Conservation (phyloP, 2,888 invertebrate species). For the Chrysina gloriosa region DNA sequence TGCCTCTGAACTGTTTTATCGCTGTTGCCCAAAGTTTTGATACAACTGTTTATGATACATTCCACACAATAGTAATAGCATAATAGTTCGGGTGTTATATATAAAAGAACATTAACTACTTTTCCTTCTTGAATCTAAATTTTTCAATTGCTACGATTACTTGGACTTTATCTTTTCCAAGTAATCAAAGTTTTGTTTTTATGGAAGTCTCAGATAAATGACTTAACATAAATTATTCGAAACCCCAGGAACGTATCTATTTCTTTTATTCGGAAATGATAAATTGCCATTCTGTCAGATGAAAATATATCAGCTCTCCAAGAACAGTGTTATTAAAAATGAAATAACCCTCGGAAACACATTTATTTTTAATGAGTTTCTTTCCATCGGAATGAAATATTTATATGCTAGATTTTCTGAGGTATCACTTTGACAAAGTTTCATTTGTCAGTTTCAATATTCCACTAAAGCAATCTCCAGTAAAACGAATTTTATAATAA, state of each 20-base stretch:
- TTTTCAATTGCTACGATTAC: no score
- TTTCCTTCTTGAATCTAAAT: background rate
- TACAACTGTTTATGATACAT: no score
- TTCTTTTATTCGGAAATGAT: slow-evolving; percentile 23
- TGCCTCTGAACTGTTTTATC: no score
- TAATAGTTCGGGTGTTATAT: no score
- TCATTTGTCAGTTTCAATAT: background rate
- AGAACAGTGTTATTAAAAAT: slow-evolving; percentile 25
- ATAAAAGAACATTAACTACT: no score
- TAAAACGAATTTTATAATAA: slow-evolving; percentile 2
- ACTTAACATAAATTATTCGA: slow-evolving; percentile 13
- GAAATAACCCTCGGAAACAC: slow-evolving; percentile 19
- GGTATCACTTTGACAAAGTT: background rate
- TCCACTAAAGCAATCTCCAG: background rate
- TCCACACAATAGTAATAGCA: no score
- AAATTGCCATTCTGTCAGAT: slow-evolving; percentile 28
- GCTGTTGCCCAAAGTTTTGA: no score
- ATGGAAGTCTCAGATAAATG: slow-evolving; percentile 3
- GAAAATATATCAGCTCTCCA: slow-evolving; percentile 21
- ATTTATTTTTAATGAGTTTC: slow-evolving; percentile 21
- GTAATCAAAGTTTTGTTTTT: slow-evolving; percentile 20
- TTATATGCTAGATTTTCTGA: slow-evolving; percentile 4
- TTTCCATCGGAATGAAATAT: slow-evolving; percentile 3
- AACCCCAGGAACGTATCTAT: slow-evolving; percentile 1
- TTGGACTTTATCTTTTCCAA: slow-evolving; percentile 10